Base-by-base conservation (phyloP, 2,888 invertebrate species). In the Trachelus tabidus region DNA sequence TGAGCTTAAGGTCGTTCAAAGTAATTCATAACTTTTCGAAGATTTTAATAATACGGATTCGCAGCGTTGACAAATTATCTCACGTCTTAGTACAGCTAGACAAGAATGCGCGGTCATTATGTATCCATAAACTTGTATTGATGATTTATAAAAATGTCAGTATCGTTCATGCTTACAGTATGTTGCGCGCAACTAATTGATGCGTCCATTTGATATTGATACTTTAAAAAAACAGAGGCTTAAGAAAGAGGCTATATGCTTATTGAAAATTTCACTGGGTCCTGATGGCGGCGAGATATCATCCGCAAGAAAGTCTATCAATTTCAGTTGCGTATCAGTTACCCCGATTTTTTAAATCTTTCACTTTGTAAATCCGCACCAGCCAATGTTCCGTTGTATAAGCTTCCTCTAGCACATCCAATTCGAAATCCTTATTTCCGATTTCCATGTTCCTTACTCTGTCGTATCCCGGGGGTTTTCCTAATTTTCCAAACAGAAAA, bases 331-430 rank as follows among this genome's bases (percentile, higher is more conserved):
- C 23, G 9, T 56, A 56, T 94, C 93, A 97, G 81, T 95, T 94
- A 73, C 97, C 97, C 87, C 97, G 94, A 92, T 99, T 99, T 81
- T 96, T 96, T 84, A 98, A 93, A 92, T 97, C 96, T 93, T 99
- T 99, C 68, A 99, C 99, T 94, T 98, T 98, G 93, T 99, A 99
- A 90, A 99, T 98, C 88, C 99, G 95, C 78, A 99, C 99, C 75
- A 99, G 94, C 99, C 99, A 99, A 92, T 99, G 99, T 92, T 99
- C 99, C 0, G 99, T 98, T 31, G 99, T 99, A 92, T 99, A 99
- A 0, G 99, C 99, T 93, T 99, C 99, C 92, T 99, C 99, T n/a
- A 99, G 92, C n/a, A 98, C 97, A 90, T 98, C 98, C 82, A 99
- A 92, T 92, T 98, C 98, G 92, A 99, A 98, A 92, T 99, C 98